phyloP scores from a whole-genome alignment of 1,140 invertebrate species.

The Procambarus clarkii region DNA sequence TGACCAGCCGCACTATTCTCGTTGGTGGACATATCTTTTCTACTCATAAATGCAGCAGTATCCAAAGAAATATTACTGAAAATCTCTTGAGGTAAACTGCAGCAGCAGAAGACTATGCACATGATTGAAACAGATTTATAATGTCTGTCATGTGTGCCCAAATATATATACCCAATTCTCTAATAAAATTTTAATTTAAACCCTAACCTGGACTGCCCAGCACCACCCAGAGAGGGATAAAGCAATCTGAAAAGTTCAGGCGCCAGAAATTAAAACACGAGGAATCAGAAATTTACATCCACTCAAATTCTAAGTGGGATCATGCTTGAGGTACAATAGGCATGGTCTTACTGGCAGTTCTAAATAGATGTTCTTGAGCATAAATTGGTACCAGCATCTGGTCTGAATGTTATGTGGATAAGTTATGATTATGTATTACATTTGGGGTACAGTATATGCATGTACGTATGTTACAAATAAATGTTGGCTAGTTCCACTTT shows the following conservation, averaged over 20 bases:
- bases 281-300: neutral
- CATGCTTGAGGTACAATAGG: slow-evolving; percentile 17
- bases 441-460: too few species aligned
- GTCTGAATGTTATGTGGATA: neutral
- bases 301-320: slow-evolving; percentile 3
- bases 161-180: neutral
- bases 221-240: neutral
- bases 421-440: neutral
- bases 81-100: too few species aligned
- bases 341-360: neutral
- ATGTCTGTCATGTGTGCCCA: too few species aligned
- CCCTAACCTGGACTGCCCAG: slow-evolving; percentile 34
- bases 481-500: too few species aligned
- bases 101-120: too few species aligned
- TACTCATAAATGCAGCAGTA: too few species aligned
- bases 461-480: too few species aligned
- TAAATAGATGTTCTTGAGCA: neutral
- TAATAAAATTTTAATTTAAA: neutral
- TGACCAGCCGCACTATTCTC: too few species aligned
- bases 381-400: neutral
- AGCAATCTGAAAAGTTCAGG: slow-evolving; percentile 1
- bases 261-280: neutral
- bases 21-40: too few species aligned
- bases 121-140: too few species aligned
- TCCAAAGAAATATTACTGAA: too few species aligned